A percentile compares a stretch with the other conserved stretches of the same genome.
These are phyloP conservation scores for Manis crassicaudata DNA, from an alignment of 2,797 vertebrate species.

Conservation along the genomic window DNA sequence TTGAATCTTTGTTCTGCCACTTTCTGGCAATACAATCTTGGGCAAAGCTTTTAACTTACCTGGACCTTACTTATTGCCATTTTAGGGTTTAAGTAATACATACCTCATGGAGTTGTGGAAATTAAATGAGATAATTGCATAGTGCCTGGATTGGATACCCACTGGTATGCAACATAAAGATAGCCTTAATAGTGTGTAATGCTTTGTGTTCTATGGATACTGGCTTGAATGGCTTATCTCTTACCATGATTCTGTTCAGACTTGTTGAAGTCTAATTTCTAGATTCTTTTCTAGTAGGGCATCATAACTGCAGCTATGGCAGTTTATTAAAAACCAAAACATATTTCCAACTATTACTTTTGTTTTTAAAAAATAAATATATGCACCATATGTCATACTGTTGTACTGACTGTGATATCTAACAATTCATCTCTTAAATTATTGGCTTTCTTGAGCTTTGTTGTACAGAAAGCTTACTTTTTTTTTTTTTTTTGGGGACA, in stretches of 20 bases:
- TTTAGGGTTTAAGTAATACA: conserved; percentile 2
- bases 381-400: background rate
- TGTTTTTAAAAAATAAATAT: background rate
- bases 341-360: conserved; percentile 19
- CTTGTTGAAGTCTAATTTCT: background rate
- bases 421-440: background rate
- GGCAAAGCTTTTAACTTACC: conserved; percentile 1
- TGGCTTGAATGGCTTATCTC: background rate
- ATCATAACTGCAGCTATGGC: background rate
- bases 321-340: conserved; percentile 17
- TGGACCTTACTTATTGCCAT: background rate
- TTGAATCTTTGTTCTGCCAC: conserved; percentile 1
- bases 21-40: background rate
- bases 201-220: background rate
- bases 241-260: background rate
- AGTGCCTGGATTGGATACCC: background rate
- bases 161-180: background rate
- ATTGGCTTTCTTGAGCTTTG: conserved; percentile 4
- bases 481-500: background rate
- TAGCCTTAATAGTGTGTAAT: conserved; percentile 2
- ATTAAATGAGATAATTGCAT: conserved; percentile 41
- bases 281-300: background rate
- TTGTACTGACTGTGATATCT: background rate
- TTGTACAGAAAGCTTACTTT: background rate
- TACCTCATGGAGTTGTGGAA: background rate